These are phyloP conservation scores for Meles meles DNA, from an alignment of 2,113 vertebrate genomes.

Conservation along the genomic window DNA sequence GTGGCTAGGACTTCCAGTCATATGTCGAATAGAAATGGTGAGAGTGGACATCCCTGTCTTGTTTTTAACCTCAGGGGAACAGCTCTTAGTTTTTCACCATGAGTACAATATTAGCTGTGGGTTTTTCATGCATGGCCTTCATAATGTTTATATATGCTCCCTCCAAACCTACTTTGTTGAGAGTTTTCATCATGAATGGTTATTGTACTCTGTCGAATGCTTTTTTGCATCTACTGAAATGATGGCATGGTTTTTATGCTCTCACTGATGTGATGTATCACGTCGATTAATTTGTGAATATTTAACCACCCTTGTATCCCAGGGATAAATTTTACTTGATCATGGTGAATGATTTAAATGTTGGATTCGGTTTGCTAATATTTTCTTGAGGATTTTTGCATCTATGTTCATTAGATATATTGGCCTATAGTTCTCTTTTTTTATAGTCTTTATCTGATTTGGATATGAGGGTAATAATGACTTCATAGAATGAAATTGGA, in stretches of 20 bases:
- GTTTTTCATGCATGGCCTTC: background rate
- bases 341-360: background rate
- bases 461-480: background rate
- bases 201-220: background rate
- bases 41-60: background rate
- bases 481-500: background rate
- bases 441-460: background rate
- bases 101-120: background rate
- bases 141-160: background rate
- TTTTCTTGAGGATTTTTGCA: background rate
- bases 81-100: background rate
- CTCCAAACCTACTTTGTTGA: background rate
- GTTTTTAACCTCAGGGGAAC: background rate
- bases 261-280: background rate
- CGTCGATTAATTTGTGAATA: background rate
- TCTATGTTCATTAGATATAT: background rate
- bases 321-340: background rate
- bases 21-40: background rate
- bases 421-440: background rate
- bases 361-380: background rate
- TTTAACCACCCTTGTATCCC: background rate
- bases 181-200: background rate
- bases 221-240: background rate
- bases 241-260: background rate
- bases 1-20: background rate